A percentile compares a stretch with the other conserved stretches of the same genome.
Conservation (phyloP, 2,888 invertebrate species). For the Nasonovia ribisnigri region DNA sequence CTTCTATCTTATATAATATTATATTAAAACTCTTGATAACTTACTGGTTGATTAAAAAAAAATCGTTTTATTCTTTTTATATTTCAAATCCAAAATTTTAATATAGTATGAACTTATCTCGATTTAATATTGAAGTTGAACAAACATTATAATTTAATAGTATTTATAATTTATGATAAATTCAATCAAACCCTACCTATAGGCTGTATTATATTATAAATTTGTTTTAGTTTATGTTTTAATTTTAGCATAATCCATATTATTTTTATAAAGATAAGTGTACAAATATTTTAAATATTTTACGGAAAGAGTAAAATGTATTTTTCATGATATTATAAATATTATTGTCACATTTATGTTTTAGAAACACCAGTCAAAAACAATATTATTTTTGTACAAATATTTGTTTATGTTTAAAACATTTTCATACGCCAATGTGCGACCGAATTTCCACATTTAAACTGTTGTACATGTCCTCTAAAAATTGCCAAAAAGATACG, state of each 20-base stretch:
- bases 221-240: neutral
- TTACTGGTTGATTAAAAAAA: neutral
- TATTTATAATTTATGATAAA: neutral
- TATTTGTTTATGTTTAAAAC: neutral
- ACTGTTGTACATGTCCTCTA: neutral
- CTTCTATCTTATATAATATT: neutral
- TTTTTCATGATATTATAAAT: neutral
- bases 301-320: neutral
- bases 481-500: no score
- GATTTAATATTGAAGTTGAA: neutral
- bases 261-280: neutral
- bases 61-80: neutral
- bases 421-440: neutral
- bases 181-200: neutral
- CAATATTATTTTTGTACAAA: neutral
- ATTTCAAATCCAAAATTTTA: neutral
- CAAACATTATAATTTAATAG: neutral
- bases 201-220: neutral
- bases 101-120: neutral
- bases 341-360: neutral
- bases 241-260: no score
- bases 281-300: neutral
- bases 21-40: neutral
- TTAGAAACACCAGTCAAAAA: neutral
- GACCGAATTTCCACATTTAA: neutral